Conservation (phyloP, 2,113 vertebrate species). For the Apaloderma vittatum region DNA sequence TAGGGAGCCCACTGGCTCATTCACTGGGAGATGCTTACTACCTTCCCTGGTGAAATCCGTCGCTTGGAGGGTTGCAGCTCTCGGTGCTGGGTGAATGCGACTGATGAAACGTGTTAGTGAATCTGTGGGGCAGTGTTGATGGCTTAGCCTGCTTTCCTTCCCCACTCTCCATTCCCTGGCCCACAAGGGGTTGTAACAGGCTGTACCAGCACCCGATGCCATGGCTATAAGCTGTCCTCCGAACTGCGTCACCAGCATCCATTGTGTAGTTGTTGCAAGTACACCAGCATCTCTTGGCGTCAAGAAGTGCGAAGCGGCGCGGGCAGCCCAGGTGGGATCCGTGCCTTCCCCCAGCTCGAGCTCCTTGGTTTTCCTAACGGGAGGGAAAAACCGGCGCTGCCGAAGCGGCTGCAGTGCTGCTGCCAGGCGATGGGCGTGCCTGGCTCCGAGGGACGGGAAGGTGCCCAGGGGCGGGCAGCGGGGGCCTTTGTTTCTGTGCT, state of each 20-base stretch:
- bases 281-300: not conserved
- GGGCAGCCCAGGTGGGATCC: not conserved
- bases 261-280: not conserved
- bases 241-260: not conserved
- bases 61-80: not conserved
- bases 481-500: not conserved
- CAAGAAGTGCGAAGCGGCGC: not conserved
- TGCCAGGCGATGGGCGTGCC: not conserved
- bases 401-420: accelerated
- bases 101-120: not conserved
- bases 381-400: not conserved
- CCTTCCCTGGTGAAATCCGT: not conserved
- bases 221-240: not conserved
- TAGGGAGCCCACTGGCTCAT: slow-evolving; percentile 39
- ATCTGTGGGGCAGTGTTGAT: not conserved
- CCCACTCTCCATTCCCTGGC: not conserved
- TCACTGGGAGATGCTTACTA: slow-evolving; percentile 2
- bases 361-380: not conserved
- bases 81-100: not conserved
- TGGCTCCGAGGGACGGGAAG: not conserved
- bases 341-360: not conserved
- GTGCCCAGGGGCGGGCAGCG: accelerated
- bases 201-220: not conserved
- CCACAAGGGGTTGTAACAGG: not conserved
- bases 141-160: not conserved